A percentile compares a stretch with the other conserved stretches of the same genome.
phyloP scores from a whole-genome alignment of 92 coral and sea anemone genomes.

The Palythoa grandis region DNA sequence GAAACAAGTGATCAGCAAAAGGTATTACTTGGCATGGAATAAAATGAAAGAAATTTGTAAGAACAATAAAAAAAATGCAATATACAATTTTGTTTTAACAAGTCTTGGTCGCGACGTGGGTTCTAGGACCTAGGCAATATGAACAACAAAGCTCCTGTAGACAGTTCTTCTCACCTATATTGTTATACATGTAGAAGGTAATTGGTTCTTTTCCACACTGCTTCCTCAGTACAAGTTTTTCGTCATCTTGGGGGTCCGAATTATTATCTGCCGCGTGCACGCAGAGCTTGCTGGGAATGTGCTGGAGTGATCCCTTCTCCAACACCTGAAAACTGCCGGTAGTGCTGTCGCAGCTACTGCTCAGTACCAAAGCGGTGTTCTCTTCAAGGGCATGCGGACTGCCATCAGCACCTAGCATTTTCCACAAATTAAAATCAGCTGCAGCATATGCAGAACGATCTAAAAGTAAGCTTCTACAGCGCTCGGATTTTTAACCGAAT shows the following conservation, averaged over 20 bases:
- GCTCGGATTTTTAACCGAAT: too few species aligned
- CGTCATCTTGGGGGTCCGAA: constrained; percentile 29
- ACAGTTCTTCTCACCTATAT: not conserved
- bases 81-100: too few species aligned
- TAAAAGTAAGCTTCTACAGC: too few species aligned
- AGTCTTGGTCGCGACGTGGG: too few species aligned
- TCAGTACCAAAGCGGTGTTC: constrained; percentile 36
- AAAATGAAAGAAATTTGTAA: too few species aligned
- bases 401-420: constrained; percentile 39
- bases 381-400: constrained; percentile 17
- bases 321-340: constrained; percentile 33
- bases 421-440: not conserved
- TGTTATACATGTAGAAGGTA: constrained; percentile 23
- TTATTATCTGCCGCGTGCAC: constrained; percentile 35
- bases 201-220: not conserved
- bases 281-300: constrained; percentile 48
- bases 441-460: too few species aligned
- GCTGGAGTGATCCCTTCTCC: constrained; percentile 31
- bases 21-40: too few species aligned
- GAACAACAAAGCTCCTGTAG: too few species aligned
- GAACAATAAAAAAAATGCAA: too few species aligned
- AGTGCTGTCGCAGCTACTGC: constrained; percentile 36
- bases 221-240: constrained; percentile 41
- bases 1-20: too few species aligned
- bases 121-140: too few species aligned